These are phyloP conservation scores for Cyprinus carpio DNA, from an alignment of 2,113 vertebrate genomes.

Conservation along the genomic window DNA sequence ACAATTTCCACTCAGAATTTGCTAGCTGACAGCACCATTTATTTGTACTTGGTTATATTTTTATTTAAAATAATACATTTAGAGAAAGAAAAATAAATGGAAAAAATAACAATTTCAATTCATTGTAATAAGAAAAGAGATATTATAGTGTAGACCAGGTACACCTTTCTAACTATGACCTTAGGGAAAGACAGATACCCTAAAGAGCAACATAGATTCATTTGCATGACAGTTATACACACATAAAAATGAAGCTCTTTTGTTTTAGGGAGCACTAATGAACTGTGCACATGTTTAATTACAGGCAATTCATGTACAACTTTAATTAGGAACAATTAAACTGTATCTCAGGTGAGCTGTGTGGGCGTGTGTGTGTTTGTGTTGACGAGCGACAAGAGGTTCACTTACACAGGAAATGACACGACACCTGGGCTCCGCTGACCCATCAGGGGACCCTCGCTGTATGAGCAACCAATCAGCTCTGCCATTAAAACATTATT, in stretches of 20 bases:
- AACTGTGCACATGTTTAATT: slow-evolving; percentile 59
- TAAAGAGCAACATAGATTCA: slow-evolving; percentile 45
- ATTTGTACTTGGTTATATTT: neutral
- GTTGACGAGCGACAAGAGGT: neutral
- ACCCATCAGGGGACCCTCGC: slow-evolving; percentile 24
- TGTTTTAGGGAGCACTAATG: slow-evolving; percentile 51
- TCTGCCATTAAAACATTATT: slow-evolving; percentile 15
- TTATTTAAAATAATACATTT: neutral
- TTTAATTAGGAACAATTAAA: slow-evolving; percentile 55
- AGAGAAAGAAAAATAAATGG: neutral
- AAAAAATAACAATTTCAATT: neutral
- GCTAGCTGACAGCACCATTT: neutral
- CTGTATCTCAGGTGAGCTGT: slow-evolving; percentile 52
- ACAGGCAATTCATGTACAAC: slow-evolving; percentile 57
- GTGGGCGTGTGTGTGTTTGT: neutral
- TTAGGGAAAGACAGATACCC: slow-evolving; percentile 8
- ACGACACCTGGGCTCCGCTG: slow-evolving; percentile 34
- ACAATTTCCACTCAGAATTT: too few species aligned
- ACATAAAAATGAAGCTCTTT: slow-evolving; percentile 48
- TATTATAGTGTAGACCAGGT: neutral
- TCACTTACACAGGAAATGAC: slow-evolving; percentile 43
- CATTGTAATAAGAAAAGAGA: neutral
- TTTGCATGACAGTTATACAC: slow-evolving; percentile 53
- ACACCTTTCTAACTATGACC: neutral
- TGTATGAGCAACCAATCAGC: slow-evolving; percentile 49